These are phyloP conservation scores for Sipha maydis DNA, from an alignment of 2,888 invertebrate genomes.

Conservation along the genomic window DNA sequence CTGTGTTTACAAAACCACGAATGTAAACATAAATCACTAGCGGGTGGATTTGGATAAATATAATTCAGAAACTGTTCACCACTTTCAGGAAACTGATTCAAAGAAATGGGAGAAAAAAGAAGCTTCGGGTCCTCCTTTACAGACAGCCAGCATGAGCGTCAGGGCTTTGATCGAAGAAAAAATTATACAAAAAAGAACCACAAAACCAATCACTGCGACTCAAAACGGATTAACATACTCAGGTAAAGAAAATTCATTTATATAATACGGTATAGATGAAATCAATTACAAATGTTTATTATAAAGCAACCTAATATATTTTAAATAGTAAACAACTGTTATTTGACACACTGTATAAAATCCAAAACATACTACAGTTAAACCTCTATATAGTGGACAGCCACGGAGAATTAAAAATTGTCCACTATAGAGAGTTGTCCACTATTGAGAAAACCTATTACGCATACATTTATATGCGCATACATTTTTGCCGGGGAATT, in stretches of 20 bases:
- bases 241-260: neutral
- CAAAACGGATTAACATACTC: conserved; percentile 52
- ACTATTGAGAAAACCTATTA: too few species aligned
- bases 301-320: too few species aligned
- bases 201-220: conserved; percentile 62
- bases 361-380: too few species aligned
- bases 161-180: conserved; percentile 92
- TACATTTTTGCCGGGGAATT: too few species aligned
- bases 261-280: neutral
- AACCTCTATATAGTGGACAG: too few species aligned
- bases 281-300: too few species aligned
- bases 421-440: too few species aligned
- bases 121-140: conserved; percentile 82
- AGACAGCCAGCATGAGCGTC: conserved; percentile 92
- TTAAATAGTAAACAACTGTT: too few species aligned
- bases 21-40: conserved; percentile 22
- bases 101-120: conserved; percentile 89
- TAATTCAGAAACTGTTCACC: neutral
- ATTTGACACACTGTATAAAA: too few species aligned
- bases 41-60: neutral
- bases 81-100: conserved; percentile 79
- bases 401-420: too few species aligned
- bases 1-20: conserved; percentile 17
- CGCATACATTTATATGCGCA: too few species aligned
- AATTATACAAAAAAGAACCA: conserved; percentile 83